Percentiles rank a stretch among this genome's conserved stretches.
Evolutionary conservation across 2,797 vertebrate genomes (phyloP).

Genomic region (Yasuhikotakia modesta): DNA sequence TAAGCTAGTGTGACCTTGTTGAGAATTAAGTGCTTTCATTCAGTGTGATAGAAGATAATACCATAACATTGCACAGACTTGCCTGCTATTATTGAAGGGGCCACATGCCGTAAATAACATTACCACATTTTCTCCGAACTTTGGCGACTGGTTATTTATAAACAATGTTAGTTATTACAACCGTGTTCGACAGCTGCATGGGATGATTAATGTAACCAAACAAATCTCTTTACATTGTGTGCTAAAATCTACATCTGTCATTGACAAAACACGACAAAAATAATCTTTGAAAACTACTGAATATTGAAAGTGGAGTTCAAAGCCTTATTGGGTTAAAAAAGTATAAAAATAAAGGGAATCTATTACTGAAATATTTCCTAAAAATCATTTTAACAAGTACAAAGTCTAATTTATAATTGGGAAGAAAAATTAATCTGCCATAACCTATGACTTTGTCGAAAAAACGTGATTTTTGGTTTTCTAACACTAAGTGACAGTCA

Average conservation of each 20-base stretch:
- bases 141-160: background rate
- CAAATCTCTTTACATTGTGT: background rate
- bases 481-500: conserved; percentile 73
- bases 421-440: background rate
- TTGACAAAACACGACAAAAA: background rate
- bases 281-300: background rate
- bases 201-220: background rate
- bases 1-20: background rate
- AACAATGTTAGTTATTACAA: background rate
- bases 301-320: background rate
- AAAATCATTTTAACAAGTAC: background rate
- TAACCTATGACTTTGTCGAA: background rate
- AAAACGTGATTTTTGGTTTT: conserved; percentile 52
- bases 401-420: background rate
- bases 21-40: background rate
- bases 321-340: background rate
- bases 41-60: too few species aligned
- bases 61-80: background rate
- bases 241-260: background rate
- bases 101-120: background rate
- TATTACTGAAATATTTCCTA: background rate
- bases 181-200: background rate
- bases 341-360: background rate
- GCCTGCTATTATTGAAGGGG: background rate
- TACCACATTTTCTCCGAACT: background rate